phyloP scores from a whole-genome alignment of 2,888 invertebrate species.

The Euzophera pinguis region DNA sequence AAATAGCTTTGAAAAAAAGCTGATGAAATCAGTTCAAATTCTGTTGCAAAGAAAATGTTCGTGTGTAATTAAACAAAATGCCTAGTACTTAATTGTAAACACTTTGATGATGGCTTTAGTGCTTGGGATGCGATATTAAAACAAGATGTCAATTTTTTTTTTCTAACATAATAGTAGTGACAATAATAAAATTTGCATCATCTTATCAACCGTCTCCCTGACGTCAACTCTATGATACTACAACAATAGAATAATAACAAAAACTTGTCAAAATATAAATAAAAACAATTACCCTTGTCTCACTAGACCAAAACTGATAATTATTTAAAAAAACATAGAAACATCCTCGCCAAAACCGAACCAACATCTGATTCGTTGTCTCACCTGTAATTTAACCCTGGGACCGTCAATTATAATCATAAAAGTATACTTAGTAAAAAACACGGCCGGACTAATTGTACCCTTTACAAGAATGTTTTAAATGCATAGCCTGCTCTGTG shows the following conservation, averaged over 20 bases:
- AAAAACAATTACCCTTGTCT: not conserved
- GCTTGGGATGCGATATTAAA: too few relatives aligned
- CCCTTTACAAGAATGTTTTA: slow-evolving; percentile 46
- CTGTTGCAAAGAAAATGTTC: too few relatives aligned
- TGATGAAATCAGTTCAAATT: too few relatives aligned
- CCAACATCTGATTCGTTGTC: slow-evolving; percentile 30
- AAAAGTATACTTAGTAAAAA: slow-evolving; percentile 47
- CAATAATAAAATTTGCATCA: too few relatives aligned
- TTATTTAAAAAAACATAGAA: slow-evolving; percentile 4
- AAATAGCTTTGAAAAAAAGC: too few relatives aligned
- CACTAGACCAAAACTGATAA: not conserved
- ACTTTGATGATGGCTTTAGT: too few relatives aligned
- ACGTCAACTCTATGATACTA: too few relatives aligned
- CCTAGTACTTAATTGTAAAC: too few relatives aligned
- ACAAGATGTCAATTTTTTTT: too few relatives aligned
- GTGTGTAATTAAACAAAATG: too few relatives aligned
- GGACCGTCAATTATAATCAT: slow-evolving; percentile 54
- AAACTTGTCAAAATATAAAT: not conserved
- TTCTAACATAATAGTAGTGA: too few relatives aligned
- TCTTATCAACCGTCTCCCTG: too few relatives aligned
- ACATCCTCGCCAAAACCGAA: not conserved
- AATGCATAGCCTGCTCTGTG: slow-evolving; percentile 35
- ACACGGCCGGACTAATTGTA: slow-evolving; percentile 46
- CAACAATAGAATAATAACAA: not conserved
- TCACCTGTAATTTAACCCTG: slow-evolving; percentile 44